Base-by-base conservation (phyloP, 2,113 vertebrate genomes). In the Himantopus leucocephalus region DNA sequence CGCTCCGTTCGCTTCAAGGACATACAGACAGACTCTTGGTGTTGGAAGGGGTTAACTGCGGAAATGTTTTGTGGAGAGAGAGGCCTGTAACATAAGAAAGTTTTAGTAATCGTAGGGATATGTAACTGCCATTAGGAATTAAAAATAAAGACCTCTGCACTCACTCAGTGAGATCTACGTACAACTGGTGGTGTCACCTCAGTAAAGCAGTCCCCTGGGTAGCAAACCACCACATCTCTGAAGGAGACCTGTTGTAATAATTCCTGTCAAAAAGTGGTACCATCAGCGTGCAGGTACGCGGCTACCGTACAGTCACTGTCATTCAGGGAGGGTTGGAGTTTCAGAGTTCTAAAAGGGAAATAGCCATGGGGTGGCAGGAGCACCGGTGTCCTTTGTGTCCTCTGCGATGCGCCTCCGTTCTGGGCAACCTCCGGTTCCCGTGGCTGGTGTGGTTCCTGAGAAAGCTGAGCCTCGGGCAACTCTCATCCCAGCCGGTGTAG, bases 1-100 rank as follows among this genome's bases (percentile, higher is more conserved):
- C 1, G 3, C 23, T 55, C n/a, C 0, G 0, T 48, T 71, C 23
- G 6, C 52, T 70, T 68, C 0, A 0, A 1, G 1, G 39, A 4
- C 4, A 2, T 23, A 30, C 41, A 67, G 41, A 29, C 12, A 16
- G 30, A 15, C 1, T 1, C 48, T 74, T 45, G 26, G 45, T 14
- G 47, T 55, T 1, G 2, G 24, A 37, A 84, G 26, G 60, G 32
- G 52, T 78, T 84, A 67, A 32, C 53, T 50, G 60, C 55, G n/a
- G 53, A 37, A n/a, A 22, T 14, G 37, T 48, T 53, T 52, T 29
- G 39, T 26, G 48, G 34, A 32, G 29, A 47, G 52, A 62, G 72
- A n/a, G 29, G 26, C 35, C 60, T 2, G 10, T 43, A 45, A 48
- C 3, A 2, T 30, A 34, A 67, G 35, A 8, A 32, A 20, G 43